Evolutionary conservation across 2,888 invertebrate species (phyloP).

Genomic region (Andrena bucephala): DNA sequence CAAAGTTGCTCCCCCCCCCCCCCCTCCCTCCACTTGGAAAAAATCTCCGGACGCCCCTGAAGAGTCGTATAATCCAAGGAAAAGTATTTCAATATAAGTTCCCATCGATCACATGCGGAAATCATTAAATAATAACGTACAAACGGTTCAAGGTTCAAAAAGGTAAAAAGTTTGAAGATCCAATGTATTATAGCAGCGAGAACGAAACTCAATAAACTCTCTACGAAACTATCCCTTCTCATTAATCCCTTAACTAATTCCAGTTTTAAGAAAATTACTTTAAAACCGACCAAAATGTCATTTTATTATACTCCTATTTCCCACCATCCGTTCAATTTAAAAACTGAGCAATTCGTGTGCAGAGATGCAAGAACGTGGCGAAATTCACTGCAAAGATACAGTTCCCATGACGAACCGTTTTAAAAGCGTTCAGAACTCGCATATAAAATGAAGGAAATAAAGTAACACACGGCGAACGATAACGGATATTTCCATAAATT

Average conservation of each 20-base stretch:
- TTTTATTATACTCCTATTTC: background rate
- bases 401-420: background rate
- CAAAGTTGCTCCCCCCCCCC: too few species aligned
- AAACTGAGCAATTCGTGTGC: background rate
- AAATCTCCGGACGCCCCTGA: too few species aligned
- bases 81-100: background rate
- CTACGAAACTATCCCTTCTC: background rate
- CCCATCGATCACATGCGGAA: background rate
- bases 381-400: background rate
- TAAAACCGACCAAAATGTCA: background rate
- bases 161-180: background rate
- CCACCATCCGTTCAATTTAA: background rate
- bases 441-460: background rate
- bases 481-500: constrained; percentile 46
- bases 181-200: background rate
- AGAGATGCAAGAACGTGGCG: background rate
- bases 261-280: background rate
- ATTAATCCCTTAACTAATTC: background rate
- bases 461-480: background rate
- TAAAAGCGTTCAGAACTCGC: background rate
- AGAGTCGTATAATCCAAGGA: background rate
- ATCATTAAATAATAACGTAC: background rate
- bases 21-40: too few species aligned
- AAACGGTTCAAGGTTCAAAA: background rate
- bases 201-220: background rate